Evolutionary conservation across 2,113 vertebrate species (phyloP), one percentile per base, ranked within the genome.

Genomic region (Cranoglanis bouderius): DNA sequence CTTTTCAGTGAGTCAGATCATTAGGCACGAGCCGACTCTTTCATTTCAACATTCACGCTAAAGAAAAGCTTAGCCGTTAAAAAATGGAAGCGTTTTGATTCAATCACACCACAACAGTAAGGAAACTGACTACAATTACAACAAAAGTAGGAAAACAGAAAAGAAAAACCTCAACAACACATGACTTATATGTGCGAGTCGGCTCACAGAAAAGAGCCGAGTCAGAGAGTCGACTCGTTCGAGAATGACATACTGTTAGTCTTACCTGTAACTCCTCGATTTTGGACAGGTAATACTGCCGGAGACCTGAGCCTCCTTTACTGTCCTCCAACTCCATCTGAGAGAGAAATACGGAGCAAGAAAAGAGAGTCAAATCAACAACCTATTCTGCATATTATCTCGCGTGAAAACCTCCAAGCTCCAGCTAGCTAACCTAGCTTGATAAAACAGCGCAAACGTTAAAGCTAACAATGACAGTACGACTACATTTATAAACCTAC

Each of bases 261-360:
- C 95, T 97, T 90, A 99, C 98, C 97, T 99, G 98, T 61, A 99
- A 94, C 92, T 99, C 98, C 91, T 99, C 98, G 74, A 99, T 99
- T 94, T 99, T 99, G 53, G 98, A 99, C 86, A 99, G 94, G 89
- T 99, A 99, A 93, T 99, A 99, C 81, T 99, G 98, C 18, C 98
- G 95, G 6, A 99, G 97, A 35, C 98, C 98, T 0, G 97, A 95
- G 88, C 98, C 98, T 0, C 97, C 97, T 91, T 98, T 99, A 46
- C 96, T 95, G 1, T 99, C 98, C 26, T 98, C 98, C 96, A 97
- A 94, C 90, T 99, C 98, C 98, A 99, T 99, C 98, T 99, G 93
- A 2, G 85, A 24, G 85, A 24, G 19, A 80, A 63, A 57, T 32
- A 88, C 13, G 21, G 35, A 46, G 46, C 75, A 77, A 10, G 57